Evolutionary conservation across 1,140 invertebrate species (phyloP).

Genomic region (Drosophila punjabiensis): DNA sequence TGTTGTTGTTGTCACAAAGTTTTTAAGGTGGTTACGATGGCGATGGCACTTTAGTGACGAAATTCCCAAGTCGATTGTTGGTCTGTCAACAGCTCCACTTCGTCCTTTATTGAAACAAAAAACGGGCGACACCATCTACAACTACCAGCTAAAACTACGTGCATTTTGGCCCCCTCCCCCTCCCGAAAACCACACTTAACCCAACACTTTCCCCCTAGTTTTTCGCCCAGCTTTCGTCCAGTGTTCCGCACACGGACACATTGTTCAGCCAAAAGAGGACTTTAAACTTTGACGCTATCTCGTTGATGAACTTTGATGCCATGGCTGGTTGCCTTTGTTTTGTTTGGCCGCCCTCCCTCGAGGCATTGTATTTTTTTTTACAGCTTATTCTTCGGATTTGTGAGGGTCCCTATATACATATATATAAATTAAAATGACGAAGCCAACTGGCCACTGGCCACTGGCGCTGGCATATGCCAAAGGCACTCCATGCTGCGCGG

Average conservation of each 20-base stretch:
- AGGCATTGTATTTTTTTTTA: conserved; percentile 66
- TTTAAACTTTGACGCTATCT: conserved; percentile 78
- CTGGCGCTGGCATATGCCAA: conserved; percentile 67
- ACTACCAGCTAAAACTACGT: conserved; percentile 58
- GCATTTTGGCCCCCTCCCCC: conserved; percentile 43
- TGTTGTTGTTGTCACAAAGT: conserved; percentile 63
- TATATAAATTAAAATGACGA: conserved; percentile 67
- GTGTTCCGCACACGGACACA: conserved; percentile 42
- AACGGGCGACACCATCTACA: conserved; percentile 50
- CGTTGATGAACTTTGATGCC: conserved; percentile 80
- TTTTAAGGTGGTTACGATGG: conserved; percentile 60
- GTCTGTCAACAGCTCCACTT: conserved; percentile 77
- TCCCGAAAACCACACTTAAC: conserved; percentile 9
- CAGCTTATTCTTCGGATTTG: conserved; percentile 34
- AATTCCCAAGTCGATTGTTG: conserved; percentile 84
- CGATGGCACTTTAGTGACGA: conserved; percentile 80
- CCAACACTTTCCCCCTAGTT: conserved; percentile 22
- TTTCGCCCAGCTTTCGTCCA: neutral
- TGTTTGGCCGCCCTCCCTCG: conserved; percentile 30
- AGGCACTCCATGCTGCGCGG: conserved; percentile 24
- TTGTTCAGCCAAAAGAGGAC: conserved; percentile 44
- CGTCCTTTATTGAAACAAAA: conserved; percentile 76
- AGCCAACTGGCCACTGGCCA: conserved; percentile 28
- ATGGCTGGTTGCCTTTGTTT: conserved; percentile 64
- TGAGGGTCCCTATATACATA: conserved; percentile 6